Base-by-base conservation (phyloP, 2,888 invertebrate genomes). In the Emmelina monodactyla region DNA sequence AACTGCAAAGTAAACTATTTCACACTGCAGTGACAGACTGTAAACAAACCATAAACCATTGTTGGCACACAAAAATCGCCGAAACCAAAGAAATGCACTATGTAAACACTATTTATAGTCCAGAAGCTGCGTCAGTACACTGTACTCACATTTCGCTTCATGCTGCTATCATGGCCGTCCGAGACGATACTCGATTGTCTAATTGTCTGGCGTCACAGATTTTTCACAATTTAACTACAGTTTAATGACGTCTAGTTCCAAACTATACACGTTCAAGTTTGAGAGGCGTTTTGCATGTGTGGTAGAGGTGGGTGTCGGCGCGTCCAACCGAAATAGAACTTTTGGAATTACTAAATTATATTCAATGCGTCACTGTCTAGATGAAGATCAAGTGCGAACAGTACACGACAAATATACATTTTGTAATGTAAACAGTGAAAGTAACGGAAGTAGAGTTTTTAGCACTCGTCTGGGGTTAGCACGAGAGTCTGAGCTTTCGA, bases 321-420 rank as follows among this genome's bases (percentile, higher is more conserved):
- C 57, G 47, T 12, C 4, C 12, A 49, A 69, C 78, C 59, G 66
- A 76, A 79, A 79, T 78, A 79, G 78, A 76, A 62, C 68, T 72
- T 76, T 76, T 70, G 73, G 72, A 78, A 78, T 75, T 76, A 71
- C 69, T 61, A 33, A 73, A 73, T 72, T 73, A 75, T 72, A 70
- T 66, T 67, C 49, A 60, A 63, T 67, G 66, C 78, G 78, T 78
- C 78, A 76, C 64, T 54, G 57, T 38, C 25, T 9, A 53, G 55
- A 59, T 59, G 62, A 69, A 68, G 72, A 73, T 72, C 73, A 70
- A 68, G 71, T 64, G 49, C 67, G 58, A 53, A 49, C 53, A 40
- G 44, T 40, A 45, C 46, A 49, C 25, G 5, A 10, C n/a, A 11
- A 25, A n/a, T 25, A 6, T 19, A 9, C 6, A 9, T 19, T 6